These are phyloP conservation scores for Actinemys pallida DNA, from an alignment of 2,113 vertebrate species.

Conservation along the genomic window DNA sequence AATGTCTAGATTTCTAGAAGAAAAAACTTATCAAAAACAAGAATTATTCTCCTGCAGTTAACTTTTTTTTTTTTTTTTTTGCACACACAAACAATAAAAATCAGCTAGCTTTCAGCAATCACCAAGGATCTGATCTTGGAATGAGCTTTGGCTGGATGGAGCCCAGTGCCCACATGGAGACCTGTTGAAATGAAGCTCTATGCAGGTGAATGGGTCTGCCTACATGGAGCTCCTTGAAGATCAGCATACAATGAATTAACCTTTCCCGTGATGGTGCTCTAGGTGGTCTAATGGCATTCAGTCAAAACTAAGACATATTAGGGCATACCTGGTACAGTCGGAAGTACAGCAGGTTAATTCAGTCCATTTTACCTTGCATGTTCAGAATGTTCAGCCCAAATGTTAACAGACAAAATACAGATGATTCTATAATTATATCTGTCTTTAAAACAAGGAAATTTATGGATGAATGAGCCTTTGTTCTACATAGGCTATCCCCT, in stretches of 20 bases:
- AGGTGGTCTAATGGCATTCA: neutral
- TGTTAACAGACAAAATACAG: neutral
- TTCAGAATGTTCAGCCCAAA: neutral
- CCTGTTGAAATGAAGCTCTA: neutral
- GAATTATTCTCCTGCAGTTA: neutral
- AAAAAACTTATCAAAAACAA: neutral
- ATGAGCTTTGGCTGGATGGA: neutral
- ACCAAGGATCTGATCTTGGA: neutral
- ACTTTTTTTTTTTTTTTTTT: neutral
- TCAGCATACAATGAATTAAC: neutral
- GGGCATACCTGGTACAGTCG: neutral
- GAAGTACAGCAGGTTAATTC: neutral
- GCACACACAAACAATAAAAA: neutral
- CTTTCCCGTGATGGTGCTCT: neutral
- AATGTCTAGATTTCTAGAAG: neutral
- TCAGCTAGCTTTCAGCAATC: neutral
- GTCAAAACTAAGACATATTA: neutral
- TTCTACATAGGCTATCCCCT: neutral
- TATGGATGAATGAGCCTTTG: neutral
- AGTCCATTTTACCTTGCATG: neutral
- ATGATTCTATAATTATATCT: neutral
- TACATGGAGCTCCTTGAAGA: rapidly evolving
- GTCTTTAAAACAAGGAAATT: neutral
- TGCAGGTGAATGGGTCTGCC: neutral
- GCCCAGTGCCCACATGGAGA: neutral